Evolutionary conservation across 2,888 invertebrate genomes (phyloP).

Genomic region (Danaus chrysippus): DNA sequence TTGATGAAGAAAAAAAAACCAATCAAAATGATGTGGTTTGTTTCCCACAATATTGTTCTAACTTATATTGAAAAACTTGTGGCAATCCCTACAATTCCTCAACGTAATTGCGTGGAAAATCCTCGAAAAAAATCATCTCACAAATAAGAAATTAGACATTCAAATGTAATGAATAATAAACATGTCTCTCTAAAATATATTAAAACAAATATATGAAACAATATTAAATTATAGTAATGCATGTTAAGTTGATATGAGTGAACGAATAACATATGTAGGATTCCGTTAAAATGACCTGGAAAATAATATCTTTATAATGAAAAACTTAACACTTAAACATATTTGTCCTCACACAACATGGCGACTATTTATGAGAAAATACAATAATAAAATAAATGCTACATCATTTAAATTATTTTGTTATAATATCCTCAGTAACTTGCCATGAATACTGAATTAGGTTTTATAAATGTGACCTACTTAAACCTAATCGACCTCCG

Average conservation of each 20-base stretch:
- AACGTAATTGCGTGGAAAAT: constrained; percentile 32
- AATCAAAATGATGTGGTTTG: constrained; percentile 25
- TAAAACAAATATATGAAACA: no score
- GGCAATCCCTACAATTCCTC: constrained; percentile 33
- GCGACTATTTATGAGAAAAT: not conserved
- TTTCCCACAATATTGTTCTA: constrained; percentile 29
- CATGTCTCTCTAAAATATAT: no score
- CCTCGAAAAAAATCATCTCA: constrained; percentile 25
- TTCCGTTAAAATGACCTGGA: no score
- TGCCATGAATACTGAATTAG: constrained; percentile 26
- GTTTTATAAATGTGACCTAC: constrained; percentile 27
- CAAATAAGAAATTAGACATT: no score
- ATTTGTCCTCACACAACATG: not conserved
- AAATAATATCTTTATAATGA: no score
- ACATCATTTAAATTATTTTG: not conserved
- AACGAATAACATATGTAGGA: no score
- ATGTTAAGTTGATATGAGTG: no score
- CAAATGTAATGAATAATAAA: no score
- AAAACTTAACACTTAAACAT: no score
- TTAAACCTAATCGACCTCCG: constrained; percentile 22
- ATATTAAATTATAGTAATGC: no score
- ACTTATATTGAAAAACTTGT: constrained; percentile 41
- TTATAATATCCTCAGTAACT: constrained; percentile 1
- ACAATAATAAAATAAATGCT: not conserved
- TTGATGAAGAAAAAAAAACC: constrained; percentile 17